These are phyloP conservation scores for Tragelaphus eurycerus DNA, from an alignment of 2,797 vertebrate species.

Conservation along the genomic window DNA sequence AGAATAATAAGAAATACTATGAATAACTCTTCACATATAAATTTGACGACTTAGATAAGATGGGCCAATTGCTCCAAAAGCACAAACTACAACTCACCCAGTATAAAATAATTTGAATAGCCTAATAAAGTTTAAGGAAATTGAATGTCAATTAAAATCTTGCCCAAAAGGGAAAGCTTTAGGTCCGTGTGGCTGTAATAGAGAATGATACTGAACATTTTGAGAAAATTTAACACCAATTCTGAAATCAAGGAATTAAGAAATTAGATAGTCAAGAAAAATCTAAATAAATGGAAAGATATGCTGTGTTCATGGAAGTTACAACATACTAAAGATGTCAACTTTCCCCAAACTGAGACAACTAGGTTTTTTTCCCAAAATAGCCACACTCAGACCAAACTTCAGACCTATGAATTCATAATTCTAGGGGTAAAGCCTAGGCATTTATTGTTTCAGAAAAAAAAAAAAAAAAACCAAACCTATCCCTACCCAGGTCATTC, in stretches of 20 bases:
- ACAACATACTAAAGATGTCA: slow-evolving; percentile 18
- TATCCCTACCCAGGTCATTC: neutral
- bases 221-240: slow-evolving; percentile 42
- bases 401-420: slow-evolving; percentile 10
- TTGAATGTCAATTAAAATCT: slow-evolving; percentile 19
- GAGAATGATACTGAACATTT: slow-evolving; percentile 39
- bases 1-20: slow-evolving; percentile 10
- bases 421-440: neutral
- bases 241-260: slow-evolving; percentile 30
- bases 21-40: neutral
- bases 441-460: neutral
- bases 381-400: neutral
- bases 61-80: slow-evolving; percentile 1
- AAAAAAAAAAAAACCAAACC: neutral
- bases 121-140: slow-evolving; percentile 8
- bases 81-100: neutral
- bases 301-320: neutral
- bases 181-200: slow-evolving; percentile 2
- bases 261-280: slow-evolving; percentile 57
- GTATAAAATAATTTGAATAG: slow-evolving; percentile 33
- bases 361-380: neutral
- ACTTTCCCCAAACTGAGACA: neutral
- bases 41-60: slow-evolving; percentile 43
- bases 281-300: slow-evolving; percentile 23
- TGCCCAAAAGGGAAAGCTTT: neutral